Percentiles rank a stretch among this genome's conserved stretches.
phyloP scores from a whole-genome alignment of 2,113 vertebrate genomes.

The Rhinopomastus cyanomelas region DNA sequence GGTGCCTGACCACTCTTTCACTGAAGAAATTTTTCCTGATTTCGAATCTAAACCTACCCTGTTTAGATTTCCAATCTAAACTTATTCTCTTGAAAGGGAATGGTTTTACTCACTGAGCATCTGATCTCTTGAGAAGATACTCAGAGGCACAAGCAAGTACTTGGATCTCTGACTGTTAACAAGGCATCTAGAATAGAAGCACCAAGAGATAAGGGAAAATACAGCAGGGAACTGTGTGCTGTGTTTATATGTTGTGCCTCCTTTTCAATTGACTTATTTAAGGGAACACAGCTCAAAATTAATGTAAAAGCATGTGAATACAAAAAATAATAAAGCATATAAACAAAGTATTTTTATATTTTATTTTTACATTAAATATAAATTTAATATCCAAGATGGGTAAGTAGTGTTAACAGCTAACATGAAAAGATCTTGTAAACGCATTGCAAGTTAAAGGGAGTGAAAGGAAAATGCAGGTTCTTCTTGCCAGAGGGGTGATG shows the following conservation, averaged over 20 bases:
- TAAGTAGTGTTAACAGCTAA: not conserved
- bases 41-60: no score
- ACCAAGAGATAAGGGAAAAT: not conserved
- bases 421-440: not conserved
- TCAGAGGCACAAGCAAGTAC: not conserved
- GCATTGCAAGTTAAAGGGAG: not conserved
- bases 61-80: no score
- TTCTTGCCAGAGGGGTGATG: not conserved
- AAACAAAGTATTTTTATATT: not conserved
- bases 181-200: not conserved
- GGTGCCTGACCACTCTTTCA: no score
- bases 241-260: rapidly evolving
- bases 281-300: not conserved
- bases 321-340: not conserved
- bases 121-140: not conserved
- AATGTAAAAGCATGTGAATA: not conserved
- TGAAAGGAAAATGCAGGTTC: rapidly evolving
- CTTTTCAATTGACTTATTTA: no score
- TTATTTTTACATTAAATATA: not conserved
- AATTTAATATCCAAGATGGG: not conserved
- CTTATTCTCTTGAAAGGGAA: no score
- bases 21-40: no score
- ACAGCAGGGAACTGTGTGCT: rapidly evolving
- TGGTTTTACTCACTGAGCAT: not conserved
- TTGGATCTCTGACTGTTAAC: not conserved